Base-by-base conservation (phyloP, 2,888 invertebrate species). In the Adelphocoris suturalis region DNA sequence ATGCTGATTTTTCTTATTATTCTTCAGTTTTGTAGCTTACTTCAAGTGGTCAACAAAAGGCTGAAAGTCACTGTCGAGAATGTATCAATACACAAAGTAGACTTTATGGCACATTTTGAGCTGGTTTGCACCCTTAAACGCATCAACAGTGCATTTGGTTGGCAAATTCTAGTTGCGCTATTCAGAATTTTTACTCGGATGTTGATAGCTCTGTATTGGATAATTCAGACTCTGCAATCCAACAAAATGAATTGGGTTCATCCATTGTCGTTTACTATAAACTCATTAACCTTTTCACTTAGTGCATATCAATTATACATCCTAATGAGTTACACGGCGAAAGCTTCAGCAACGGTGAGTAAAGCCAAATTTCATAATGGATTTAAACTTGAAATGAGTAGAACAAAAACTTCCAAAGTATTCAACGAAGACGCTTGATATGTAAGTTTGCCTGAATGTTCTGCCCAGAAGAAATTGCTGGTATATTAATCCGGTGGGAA, bases 51-150 rank as follows among this genome's bases (percentile, higher is more conserved):
- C 37, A 12, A 81, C 46, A 46, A 7, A 47, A 16, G 48, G n/a
- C 47, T 81, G 81, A 4, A 47, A 23, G 5, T 13, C 4, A 23
- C 11, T 23, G n/a, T 48, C 0, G 19, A 81, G 4, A 48, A 48
- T 5, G 23, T 81, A 16, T 16, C 47, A n/a, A 46, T 48, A 0
- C 47, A 47, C 14, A 13, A 81, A 12, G 81, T n/a, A 0, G 9
- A 81, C 16, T 81, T 11, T n/a, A 19, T 48, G n/a, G 7, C 47
- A 13, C 81, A 81, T 47, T 81, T 81, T n/a, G 48, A 81, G 19
- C 81, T 81, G 4, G 81, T 81, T 12, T 16, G n/a, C 16, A 7
- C 1, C 48, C 47, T 81, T 5, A 81, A 48, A 47, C 23, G 47
- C 5, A 48, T 81, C 23, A 81, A 81, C 19, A 37, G 48, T 19